Base-by-base conservation (phyloP, 2,797 vertebrate genomes). In the Cyclopterus lumpus region DNA sequence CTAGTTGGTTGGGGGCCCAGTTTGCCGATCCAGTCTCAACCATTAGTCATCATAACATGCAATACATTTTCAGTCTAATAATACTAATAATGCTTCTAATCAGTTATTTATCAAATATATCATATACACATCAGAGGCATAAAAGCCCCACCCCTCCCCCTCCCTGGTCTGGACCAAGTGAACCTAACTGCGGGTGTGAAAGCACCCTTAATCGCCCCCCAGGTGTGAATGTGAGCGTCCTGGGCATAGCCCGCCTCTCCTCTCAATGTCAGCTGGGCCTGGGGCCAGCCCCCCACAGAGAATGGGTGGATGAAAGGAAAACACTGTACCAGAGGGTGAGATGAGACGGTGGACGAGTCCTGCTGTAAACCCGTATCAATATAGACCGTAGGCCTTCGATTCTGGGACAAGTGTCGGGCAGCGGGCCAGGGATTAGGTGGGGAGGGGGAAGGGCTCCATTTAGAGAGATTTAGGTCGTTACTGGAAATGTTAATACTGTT, bases 391-490 rank as follows among this genome's bases (percentile, higher is more conserved):
- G 48, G 30, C 65, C 61, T 77, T 68, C 58, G 15, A 40, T n/a
- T 6, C 55, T 44, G 71, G 46, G 72, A 3, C 34, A 42, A 32
- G 48, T 64, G 81, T 68, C 32, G 18, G 72, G 30, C 61, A 10
- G 75, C 57, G 65, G 77, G 63, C 69, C 48, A 38, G 61, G 79
- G 82, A 83, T 89, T 86, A 83, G 69, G 58, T 54, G 5, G 10
- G 20, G 60, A 72, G 79, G 85, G 83, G 79, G 78, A 3, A 26
- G 84, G 71, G 79, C 72, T 75, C 60, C 61, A 51, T 86, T 81
- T 73, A 80, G 62, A 81, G 26, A 75, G 90, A 86, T 91, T 86
- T 84, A 80, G 87, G 82, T 80, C 57, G n/a, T 83, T 79, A 76
- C 73, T 71, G 63, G 80, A 74, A 73, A 86, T 82, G 80, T 80